Conservation (phyloP, 2,113 vertebrate genomes). For the Heliornis fulica region DNA sequence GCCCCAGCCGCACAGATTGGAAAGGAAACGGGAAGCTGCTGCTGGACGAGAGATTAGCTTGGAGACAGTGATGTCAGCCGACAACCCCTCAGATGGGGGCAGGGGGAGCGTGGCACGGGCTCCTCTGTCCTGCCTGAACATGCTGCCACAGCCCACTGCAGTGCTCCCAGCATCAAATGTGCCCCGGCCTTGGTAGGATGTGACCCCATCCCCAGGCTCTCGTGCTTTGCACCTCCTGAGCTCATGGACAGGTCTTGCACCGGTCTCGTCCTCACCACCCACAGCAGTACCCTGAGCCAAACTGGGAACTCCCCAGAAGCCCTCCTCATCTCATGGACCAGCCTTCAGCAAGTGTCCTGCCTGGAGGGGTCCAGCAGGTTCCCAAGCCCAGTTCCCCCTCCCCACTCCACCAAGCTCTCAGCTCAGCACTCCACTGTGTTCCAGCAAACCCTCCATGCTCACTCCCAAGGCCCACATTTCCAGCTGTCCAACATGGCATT, state of each 20-base stretch:
- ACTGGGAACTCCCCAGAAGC: neutral
- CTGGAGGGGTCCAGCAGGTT: neutral
- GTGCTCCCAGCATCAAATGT: neutral
- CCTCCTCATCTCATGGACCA: neutral
- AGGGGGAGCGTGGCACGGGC: neutral
- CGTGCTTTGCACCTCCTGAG: neutral
- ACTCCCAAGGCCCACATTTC: neutral
- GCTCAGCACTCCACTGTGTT: neutral
- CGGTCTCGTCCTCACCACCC: neutral
- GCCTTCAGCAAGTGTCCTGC: neutral
- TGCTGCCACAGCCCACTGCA: too few relatives aligned
- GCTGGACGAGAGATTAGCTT: conserved; percentile 50
- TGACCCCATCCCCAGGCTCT: neutral
- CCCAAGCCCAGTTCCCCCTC: neutral
- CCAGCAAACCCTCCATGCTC: neutral
- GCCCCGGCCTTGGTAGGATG: neutral
- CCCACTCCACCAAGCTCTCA: neutral
- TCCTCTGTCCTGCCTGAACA: neutral
- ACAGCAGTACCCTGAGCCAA: neutral
- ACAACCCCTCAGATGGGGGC: neutral
- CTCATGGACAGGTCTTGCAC: neutral
- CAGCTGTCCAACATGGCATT: neutral
- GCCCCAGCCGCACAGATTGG: neutral
- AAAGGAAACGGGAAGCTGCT: conserved; percentile 72
- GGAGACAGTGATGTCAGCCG: neutral